Evolutionary conservation across 2,888 invertebrate genomes (phyloP).

Genomic region (Plemyria rubiginata): DNA sequence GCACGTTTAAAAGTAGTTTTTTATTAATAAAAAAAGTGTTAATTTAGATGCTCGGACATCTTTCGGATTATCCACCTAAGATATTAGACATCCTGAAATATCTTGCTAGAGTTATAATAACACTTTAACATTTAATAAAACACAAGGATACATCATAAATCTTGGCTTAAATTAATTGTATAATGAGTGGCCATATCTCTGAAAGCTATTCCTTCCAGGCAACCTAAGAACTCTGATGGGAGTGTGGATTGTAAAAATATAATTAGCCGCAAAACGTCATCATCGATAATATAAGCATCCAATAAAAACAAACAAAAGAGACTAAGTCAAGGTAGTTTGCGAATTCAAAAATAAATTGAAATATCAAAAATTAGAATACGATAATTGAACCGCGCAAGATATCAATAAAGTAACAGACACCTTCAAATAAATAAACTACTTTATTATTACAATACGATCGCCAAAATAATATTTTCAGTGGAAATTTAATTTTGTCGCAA

Average conservation of each 20-base stretch:
- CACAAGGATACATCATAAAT: too few relatives aligned
- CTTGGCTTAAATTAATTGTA: too few relatives aligned
- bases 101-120: too few relatives aligned
- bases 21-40: too few relatives aligned
- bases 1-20: background rate
- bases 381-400: slow-evolving; percentile 8
- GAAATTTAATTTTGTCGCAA: slow-evolving; percentile 25
- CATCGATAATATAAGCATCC: background rate
- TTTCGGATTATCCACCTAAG: too few relatives aligned
- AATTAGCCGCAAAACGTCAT: background rate
- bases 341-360: slow-evolving; percentile 7
- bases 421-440: slow-evolving; percentile 27
- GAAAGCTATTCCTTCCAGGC: too few relatives aligned
- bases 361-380: slow-evolving; percentile 19
- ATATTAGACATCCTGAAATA: too few relatives aligned
- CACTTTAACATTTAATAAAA: too few relatives aligned
- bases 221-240: too few relatives aligned
- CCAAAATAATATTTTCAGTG: slow-evolving; percentile 22
- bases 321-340: background rate
- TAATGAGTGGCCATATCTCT: too few relatives aligned
- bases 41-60: too few relatives aligned
- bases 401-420: slow-evolving; percentile 19
- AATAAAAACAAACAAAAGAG: background rate
- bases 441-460: slow-evolving; percentile 25
- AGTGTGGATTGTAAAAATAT: background rate